Percentiles rank a stretch among this genome's conserved stretches.
phyloP scores from a whole-genome alignment of 2,797 vertebrate genomes.

The Enteromius unitaeniatus region DNA sequence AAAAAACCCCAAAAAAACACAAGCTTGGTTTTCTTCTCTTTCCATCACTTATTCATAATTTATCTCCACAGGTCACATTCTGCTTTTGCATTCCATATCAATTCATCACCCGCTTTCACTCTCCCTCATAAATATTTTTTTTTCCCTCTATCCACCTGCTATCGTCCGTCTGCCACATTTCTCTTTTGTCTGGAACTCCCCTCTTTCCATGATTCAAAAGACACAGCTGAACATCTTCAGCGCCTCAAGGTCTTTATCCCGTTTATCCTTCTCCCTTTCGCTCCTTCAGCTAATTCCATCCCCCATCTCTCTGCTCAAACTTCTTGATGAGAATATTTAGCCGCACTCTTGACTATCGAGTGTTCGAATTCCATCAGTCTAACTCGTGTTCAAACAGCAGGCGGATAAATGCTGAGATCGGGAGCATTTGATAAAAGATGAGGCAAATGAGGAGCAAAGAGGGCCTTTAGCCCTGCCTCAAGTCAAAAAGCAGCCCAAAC shows the following conservation, averaged over 20 bases:
- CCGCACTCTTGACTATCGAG: slow-evolving; percentile 38
- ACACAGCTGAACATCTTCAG: slow-evolving; percentile 47
- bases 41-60: slow-evolving; percentile 33
- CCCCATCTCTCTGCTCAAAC: slow-evolving; percentile 10
- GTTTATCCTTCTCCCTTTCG: slow-evolving; percentile 11
- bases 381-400: slow-evolving; percentile 24
- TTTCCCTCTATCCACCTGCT: slow-evolving; percentile 10
- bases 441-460: slow-evolving; percentile 38
- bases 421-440: slow-evolving; percentile 51
- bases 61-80: slow-evolving; percentile 15
- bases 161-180: slow-evolving; percentile 36
- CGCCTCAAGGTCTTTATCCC: slow-evolving; percentile 31
- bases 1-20: background rate
- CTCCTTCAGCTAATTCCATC: slow-evolving; percentile 25
- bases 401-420: slow-evolving; percentile 29
- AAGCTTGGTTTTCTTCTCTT: slow-evolving; percentile 35
- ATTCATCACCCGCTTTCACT: slow-evolving; percentile 19
- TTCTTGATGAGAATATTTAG: slow-evolving; percentile 48
- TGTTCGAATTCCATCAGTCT: slow-evolving; percentile 25
- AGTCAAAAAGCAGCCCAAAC: slow-evolving; percentile 14
- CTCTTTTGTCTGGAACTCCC: slow-evolving; percentile 43
- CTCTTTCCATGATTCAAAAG: slow-evolving; percentile 36
- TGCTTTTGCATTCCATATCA: slow-evolving; percentile 29
- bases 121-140: slow-evolving; percentile 39
- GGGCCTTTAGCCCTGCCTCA: background rate